Evolutionary conservation across 2,888 invertebrate species (phyloP), one percentile per base, ranked within the genome.

Genomic region (Entomobrya proxima): DNA sequence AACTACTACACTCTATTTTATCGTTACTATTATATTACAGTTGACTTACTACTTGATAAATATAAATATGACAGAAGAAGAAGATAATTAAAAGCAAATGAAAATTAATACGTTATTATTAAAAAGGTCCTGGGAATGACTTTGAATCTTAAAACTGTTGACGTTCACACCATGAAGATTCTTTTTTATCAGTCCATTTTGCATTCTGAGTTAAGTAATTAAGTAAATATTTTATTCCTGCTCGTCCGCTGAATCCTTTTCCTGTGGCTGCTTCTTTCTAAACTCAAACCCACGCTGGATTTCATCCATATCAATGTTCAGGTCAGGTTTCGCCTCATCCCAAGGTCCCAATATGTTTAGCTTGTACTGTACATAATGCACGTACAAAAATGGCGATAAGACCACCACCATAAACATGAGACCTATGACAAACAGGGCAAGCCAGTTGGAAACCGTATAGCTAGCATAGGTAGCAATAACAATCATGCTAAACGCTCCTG

Each of bases 271-370:
- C 0, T 47, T 84, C 55, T 40, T 75, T 18, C 85, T 27, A 1
- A 35, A 21, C 13, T 80, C 61, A 47, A 85, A 85, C 1, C 76
- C 76, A 44, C 69, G 27, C 13, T 85, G 24, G 24, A 85, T 75
- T 67, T 80, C 85, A 4, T 85, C 80, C 80, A 67, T 67, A 18
- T 85, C 44, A 13, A 85, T 30, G 37, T 44, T 80, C 21, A 85
- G 47, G 47, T 85, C 85, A 4, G 85, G 85, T 18, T 40, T 85
- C 7, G 98, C 98, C 91, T 99, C 98, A 92, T 98, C 98, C 98
- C 98, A 99, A 0, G 98, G 98, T 0, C 98, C 98, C 92, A 98
- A 96, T 88, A 98, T 98, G 92, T 98, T 98, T 91, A 96, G 95
- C 91, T 97, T 97, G 91, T 95, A 95, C 47, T 93, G 94, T 91